Evolutionary conservation across 2,113 vertebrate species (phyloP).

Genomic region (Spea multiplicata): DNA sequence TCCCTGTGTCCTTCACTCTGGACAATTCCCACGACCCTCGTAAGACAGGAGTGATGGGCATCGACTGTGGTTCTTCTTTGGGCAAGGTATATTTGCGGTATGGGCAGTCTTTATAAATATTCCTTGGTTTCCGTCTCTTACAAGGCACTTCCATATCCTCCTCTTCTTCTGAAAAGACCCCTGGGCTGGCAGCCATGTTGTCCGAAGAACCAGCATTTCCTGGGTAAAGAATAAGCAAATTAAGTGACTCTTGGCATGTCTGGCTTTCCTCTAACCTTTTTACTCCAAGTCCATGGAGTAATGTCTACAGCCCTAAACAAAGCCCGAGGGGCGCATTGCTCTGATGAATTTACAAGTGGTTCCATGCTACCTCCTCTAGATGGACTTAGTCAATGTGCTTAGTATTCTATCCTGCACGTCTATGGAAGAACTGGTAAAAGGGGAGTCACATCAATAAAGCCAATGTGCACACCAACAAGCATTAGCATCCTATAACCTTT

Average conservation of each 20-base stretch:
- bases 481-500: background rate
- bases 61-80: slow-evolving; percentile 61
- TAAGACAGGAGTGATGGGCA: slow-evolving; percentile 61
- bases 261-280: slow-evolving; percentile 43
- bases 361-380: too few relatives aligned
- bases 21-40: slow-evolving; percentile 67
- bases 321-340: slow-evolving; percentile 1
- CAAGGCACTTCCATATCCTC: slow-evolving; percentile 58
- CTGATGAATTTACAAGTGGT: background rate
- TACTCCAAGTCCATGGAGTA: background rate
- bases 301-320: too few relatives aligned
- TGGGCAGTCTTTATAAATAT: slow-evolving; percentile 62
- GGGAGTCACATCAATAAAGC: background rate
- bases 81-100: slow-evolving; percentile 60
- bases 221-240: slow-evolving; percentile 51
- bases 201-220: slow-evolving; percentile 64
- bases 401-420: too few relatives aligned
- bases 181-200: slow-evolving; percentile 61
- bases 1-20: slow-evolving; percentile 65
- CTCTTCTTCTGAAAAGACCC: slow-evolving; percentile 62
- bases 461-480: background rate
- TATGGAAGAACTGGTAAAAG: too few relatives aligned
- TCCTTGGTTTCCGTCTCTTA: slow-evolving; percentile 67
- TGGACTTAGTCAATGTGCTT: too few relatives aligned
- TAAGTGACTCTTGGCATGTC: slow-evolving; percentile 24